Percentiles rank a stretch among this genome's conserved stretches.
These are phyloP conservation scores for Epinotia demarniana DNA, from an alignment of 2,888 invertebrate species.

Conservation along the genomic window DNA sequence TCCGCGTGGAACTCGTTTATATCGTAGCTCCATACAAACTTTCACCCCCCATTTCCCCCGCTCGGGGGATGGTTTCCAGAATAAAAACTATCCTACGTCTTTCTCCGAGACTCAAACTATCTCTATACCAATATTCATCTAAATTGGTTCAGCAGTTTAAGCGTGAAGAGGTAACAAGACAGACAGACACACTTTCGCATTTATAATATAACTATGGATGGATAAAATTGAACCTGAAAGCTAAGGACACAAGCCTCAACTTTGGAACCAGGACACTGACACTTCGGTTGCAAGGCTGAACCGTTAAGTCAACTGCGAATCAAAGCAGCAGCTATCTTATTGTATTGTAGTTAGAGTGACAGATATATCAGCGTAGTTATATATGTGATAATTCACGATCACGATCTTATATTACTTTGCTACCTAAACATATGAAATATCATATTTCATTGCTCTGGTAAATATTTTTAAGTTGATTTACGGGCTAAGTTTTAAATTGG, in stretches of 20 bases:
- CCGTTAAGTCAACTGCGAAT: conserved; percentile 11
- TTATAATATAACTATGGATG: not conserved
- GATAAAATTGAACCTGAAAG: conserved; percentile 7
- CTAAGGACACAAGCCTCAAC: conserved; percentile 10
- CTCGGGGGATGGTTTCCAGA: too few species aligned
- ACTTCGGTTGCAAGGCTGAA: conserved; percentile 9
- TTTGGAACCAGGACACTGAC: conserved; percentile 29
- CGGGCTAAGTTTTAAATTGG: not conserved
- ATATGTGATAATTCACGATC: not conserved
- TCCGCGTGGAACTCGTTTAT: too few species aligned
- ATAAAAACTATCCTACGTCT: too few species aligned
- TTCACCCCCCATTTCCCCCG: too few species aligned
- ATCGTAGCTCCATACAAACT: too few species aligned
- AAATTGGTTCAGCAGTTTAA: too few species aligned
- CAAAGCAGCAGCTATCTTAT: not conserved
- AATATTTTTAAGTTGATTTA: not conserved
- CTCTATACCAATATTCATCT: too few species aligned
- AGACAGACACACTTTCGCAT: not conserved
- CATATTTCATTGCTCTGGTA: too few species aligned
- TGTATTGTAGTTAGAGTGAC: not conserved
- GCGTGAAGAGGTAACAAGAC: too few species aligned
- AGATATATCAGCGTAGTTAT: not conserved
- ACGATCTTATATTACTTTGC: not conserved
- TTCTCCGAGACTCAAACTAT: too few species aligned
- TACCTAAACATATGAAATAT: not conserved